Percentiles rank a stretch among this genome's conserved stretches.
phyloP scores from a whole-genome alignment of 1,140 invertebrate genomes.

The Andricus grossulariae region DNA sequence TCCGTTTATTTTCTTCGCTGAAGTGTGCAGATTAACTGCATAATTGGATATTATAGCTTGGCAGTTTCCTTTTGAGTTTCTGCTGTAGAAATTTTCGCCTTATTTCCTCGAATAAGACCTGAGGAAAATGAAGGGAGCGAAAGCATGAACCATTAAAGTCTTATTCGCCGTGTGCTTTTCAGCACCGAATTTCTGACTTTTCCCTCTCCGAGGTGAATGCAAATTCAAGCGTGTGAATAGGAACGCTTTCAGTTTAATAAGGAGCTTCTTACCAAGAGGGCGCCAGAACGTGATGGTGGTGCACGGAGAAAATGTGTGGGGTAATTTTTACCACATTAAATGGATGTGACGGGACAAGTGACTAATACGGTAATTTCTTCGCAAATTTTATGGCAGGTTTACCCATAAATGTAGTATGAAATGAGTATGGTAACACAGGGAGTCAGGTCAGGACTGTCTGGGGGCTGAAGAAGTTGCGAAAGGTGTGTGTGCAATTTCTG shows the following conservation, averaged over 20 bases:
- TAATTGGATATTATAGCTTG: too few relatives aligned
- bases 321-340: too few relatives aligned
- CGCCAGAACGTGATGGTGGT: not conserved
- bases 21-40: too few relatives aligned
- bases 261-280: conserved; percentile 41
- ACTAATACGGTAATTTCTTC: too few relatives aligned
- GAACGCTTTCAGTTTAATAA: conserved; percentile 58
- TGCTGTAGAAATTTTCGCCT: not conserved
- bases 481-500: too few relatives aligned
- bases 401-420: too few relatives aligned
- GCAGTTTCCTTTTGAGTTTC: not conserved
- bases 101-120: not conserved
- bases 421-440: too few relatives aligned
- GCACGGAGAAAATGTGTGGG: too few relatives aligned
- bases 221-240: conserved; percentile 61
- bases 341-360: too few relatives aligned
- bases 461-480: too few relatives aligned
- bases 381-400: too few relatives aligned
- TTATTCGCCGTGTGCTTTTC: not conserved
- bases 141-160: conserved; percentile 17
- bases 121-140: not conserved
- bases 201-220: conserved; percentile 29
- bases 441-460: too few relatives aligned
- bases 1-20: not conserved
- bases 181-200: conserved; percentile 17